phyloP scores from a whole-genome alignment of 2,797 vertebrate species.

The Kryptopterus vitreolus region DNA sequence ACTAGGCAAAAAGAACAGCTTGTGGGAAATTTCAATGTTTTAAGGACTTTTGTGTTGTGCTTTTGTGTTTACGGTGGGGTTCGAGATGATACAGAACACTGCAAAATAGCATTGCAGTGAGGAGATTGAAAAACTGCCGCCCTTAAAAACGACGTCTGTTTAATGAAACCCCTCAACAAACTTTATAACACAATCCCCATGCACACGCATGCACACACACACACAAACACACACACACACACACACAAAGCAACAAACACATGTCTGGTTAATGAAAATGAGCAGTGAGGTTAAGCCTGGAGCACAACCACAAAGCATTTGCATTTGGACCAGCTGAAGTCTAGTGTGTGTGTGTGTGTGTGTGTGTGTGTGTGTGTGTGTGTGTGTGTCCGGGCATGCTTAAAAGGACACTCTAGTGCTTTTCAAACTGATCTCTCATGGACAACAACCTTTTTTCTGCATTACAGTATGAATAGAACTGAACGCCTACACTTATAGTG shows the following conservation, averaged over 20 bases:
- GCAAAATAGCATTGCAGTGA: neutral
- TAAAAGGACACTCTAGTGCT: neutral
- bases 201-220: constrained; percentile 4
- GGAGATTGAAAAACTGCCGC: neutral
- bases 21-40: neutral
- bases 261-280: constrained; percentile 48
- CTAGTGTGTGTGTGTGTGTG: constrained; percentile 24
- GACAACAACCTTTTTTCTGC: neutral
- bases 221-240: neutral
- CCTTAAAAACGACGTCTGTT: constrained; percentile 8
- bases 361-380: constrained; percentile 30
- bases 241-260: neutral
- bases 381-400: constrained; percentile 18
- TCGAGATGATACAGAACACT: neutral
- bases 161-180: constrained; percentile 22
- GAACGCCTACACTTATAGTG: neutral
- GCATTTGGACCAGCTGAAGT: constrained; percentile 51
- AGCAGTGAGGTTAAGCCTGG: constrained; percentile 56
- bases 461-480: neutral
- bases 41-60: neutral
- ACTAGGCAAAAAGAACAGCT: constrained; percentile 1
- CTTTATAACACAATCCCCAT: neutral
- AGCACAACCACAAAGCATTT: constrained; percentile 63
- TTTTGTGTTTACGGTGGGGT: neutral
- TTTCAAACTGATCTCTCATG: neutral